Conservation (phyloP, 1,140 invertebrate species). For the Vanessa atalanta region DNA sequence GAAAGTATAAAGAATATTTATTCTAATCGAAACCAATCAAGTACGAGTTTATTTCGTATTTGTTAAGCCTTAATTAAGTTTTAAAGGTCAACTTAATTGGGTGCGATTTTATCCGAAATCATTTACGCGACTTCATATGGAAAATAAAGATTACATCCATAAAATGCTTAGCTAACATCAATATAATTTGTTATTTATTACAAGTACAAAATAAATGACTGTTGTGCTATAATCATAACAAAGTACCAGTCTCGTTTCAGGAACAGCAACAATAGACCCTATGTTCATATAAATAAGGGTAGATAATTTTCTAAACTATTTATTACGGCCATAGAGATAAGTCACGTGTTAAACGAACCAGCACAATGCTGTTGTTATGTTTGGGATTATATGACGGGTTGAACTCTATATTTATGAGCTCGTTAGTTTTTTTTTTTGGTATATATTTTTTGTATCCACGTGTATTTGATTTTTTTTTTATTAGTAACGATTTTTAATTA, state of each 20-base stretch:
- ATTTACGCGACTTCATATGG: too few relatives aligned
- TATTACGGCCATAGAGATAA: constrained; percentile 6
- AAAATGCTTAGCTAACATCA: neutral
- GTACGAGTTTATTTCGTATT: too few relatives aligned
- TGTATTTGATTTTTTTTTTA: neutral
- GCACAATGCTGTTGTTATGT: constrained; percentile 12
- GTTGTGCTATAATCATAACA: neutral
- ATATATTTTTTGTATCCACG: neutral
- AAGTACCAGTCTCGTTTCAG: neutral
- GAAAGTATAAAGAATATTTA: too few relatives aligned
- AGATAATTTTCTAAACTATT: constrained; percentile 5
- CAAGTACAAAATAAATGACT: neutral
- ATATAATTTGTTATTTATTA: constrained; percentile 2
- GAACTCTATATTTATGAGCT: constrained; percentile 8
- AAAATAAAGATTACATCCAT: too few relatives aligned
- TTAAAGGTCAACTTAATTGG: too few relatives aligned
- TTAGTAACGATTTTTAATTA: too few relatives aligned
- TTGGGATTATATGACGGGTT: constrained; percentile 11
- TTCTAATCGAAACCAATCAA: too few relatives aligned
- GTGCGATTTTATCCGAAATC: too few relatives aligned
- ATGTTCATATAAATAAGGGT: neutral
- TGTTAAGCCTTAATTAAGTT: too few relatives aligned
- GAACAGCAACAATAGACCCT: neutral
- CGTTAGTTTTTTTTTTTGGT: constrained; percentile 5
- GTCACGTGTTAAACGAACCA: constrained; percentile 12